phyloP scores from a whole-genome alignment of 2,797 vertebrate species.

The Poecile montanus region DNA sequence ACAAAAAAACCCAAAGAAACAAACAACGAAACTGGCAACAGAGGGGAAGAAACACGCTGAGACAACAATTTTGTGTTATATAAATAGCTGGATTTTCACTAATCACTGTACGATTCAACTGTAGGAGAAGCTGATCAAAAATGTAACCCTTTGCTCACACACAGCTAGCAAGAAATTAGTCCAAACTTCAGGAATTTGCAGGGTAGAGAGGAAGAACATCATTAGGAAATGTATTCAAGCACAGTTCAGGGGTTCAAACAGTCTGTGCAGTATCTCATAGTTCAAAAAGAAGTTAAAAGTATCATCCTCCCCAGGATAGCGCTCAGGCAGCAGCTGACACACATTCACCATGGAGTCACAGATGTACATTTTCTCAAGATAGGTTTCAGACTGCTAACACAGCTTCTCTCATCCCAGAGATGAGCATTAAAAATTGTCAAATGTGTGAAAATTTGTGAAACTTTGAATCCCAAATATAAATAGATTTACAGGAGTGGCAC shows the following conservation, averaged over 20 bases:
- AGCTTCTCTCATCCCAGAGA: neutral
- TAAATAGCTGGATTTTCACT: neutral
- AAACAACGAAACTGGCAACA: neutral
- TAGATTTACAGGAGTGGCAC: neutral
- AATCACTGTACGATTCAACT: neutral
- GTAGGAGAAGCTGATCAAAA: neutral
- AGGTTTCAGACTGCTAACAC: neutral
- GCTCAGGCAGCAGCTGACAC: neutral
- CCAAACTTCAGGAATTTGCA: neutral
- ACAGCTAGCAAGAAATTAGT: neutral
- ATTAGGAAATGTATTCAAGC: neutral
- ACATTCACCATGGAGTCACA: neutral
- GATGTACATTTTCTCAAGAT: neutral
- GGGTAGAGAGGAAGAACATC: neutral
- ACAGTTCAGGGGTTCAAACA: neutral
- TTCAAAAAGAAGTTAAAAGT: neutral
- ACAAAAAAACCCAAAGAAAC: neutral
- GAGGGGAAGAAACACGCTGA: neutral
- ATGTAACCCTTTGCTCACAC: neutral
- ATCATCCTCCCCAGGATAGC: rapidly evolving
- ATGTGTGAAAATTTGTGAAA: neutral
- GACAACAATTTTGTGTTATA: neutral
- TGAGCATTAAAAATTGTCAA: neutral
- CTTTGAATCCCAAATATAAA: neutral
- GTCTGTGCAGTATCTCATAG: too few species aligned